phyloP scores from a whole-genome alignment of 2,113 vertebrate species.

The Cololabis saira region DNA sequence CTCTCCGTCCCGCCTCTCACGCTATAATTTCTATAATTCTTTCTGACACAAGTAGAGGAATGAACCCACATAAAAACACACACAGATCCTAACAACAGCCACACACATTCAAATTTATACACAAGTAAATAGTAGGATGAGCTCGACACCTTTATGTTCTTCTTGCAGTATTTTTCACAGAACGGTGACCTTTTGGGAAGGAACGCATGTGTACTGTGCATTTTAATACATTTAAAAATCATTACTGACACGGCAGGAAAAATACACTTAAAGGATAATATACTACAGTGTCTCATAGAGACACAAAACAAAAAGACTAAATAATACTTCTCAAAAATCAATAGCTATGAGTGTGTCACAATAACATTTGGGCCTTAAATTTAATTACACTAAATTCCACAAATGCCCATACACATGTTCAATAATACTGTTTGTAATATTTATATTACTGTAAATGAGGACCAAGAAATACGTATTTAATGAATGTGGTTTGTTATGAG shows the following conservation, averaged over 20 bases:
- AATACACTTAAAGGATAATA: too few species aligned
- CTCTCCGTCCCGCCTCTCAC: conserved; percentile 37
- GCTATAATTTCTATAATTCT: conserved; percentile 29
- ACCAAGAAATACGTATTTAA: background rate
- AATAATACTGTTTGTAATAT: background rate
- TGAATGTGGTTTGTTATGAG: background rate
- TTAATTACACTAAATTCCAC: background rate
- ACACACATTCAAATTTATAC: conserved; percentile 8
- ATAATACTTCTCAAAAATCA: background rate
- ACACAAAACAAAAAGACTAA: too few species aligned
- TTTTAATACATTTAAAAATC: too few species aligned
- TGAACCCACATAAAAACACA: conserved; percentile 17
- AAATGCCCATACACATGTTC: background rate
- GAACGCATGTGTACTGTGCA: too few species aligned
- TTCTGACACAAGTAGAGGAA: conserved; percentile 38
- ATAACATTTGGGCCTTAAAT: background rate
- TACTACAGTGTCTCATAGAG: too few species aligned
- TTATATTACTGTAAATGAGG: background rate
- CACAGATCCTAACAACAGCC: background rate
- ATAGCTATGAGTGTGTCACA: background rate
- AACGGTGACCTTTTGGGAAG: too few species aligned
- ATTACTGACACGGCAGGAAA: too few species aligned
- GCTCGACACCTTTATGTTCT: background rate
- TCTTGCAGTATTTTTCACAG: too few species aligned
- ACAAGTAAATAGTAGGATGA: background rate